Percentiles rank a stretch among this genome's conserved stretches.
phyloP scores from a whole-genome alignment of 2,797 vertebrate species.

The Harpagifer antarcticus region DNA sequence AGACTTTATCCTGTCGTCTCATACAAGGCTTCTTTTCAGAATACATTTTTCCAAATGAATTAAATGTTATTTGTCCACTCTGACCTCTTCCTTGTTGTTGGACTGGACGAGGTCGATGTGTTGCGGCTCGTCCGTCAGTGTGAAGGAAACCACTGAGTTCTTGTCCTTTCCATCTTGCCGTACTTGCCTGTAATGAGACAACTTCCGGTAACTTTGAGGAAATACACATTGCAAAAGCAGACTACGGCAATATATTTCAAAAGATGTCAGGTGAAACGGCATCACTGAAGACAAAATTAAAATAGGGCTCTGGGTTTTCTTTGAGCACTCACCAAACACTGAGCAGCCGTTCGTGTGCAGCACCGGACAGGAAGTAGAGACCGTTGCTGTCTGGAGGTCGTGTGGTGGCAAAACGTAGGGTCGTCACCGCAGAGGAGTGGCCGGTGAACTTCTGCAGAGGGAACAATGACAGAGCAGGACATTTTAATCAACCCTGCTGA shows the following conservation, averaged over 20 bases:
- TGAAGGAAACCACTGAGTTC: constrained; percentile 95
- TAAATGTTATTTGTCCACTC: background rate
- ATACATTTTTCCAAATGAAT: background rate
- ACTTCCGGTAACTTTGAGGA: constrained; percentile 4
- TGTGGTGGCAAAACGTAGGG: constrained; percentile 91
- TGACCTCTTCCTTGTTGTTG: constrained; percentile 94
- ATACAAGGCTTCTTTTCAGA: too few relatives aligned
- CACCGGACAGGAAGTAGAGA: constrained; percentile 97
- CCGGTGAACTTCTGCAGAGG: constrained; percentile 94
- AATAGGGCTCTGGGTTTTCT: background rate
- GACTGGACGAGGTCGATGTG: constrained; percentile 91
- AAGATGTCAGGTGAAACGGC: background rate
- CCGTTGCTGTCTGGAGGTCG: constrained; percentile 91
- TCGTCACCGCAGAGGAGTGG: constrained; percentile 94
- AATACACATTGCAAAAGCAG: background rate
- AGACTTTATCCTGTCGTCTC: too few relatives aligned
- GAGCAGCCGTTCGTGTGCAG: constrained; percentile 93
- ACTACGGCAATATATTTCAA: accelerated
- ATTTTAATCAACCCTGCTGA: background rate
- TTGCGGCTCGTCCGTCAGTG: constrained; percentile 92
- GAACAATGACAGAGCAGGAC: constrained; percentile 1
- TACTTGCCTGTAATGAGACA: constrained; percentile 89
- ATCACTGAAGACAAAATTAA: accelerated
- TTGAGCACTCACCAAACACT: constrained; percentile 92
- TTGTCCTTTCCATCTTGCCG: constrained; percentile 95